These are phyloP conservation scores for Heliconius nattereri DNA, from an alignment of 1,140 invertebrate species.

Conservation along the genomic window DNA sequence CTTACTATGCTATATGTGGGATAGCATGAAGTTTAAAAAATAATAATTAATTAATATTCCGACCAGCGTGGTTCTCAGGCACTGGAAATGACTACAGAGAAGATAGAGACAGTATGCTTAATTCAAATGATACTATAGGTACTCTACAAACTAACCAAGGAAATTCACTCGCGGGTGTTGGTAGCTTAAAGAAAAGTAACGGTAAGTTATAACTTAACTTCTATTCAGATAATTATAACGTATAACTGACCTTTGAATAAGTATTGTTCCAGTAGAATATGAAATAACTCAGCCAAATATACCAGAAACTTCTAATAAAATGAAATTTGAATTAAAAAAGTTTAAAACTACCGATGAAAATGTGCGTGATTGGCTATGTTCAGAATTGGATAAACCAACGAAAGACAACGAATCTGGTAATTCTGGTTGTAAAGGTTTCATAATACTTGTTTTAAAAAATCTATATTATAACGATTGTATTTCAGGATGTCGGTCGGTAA, in stretches of 20 bases:
- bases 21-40: not conserved
- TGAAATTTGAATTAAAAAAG: constrained; percentile 14
- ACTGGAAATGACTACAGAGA: not conserved
- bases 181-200: not conserved
- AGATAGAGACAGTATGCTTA: not conserved
- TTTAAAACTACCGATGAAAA: constrained; percentile 49
- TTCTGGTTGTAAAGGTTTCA: not conserved
- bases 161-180: not conserved
- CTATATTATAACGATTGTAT: constrained; percentile 17
- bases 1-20: too few relatives aligned
- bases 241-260: not conserved
- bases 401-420: constrained; percentile 56
- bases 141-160: not conserved
- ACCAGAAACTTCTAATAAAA: constrained; percentile 1
- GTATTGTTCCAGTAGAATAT: not conserved
- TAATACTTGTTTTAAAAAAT: not conserved
- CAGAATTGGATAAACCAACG: constrained; percentile 44
- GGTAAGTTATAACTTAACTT: not conserved
- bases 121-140: not conserved
- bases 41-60: not conserved
- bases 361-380: constrained; percentile 47
- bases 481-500: constrained; percentile 41
- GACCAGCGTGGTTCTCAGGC: constrained; percentile 28
- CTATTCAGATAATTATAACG: not conserved
- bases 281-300: not conserved